These are phyloP conservation scores for Tribolium freemani DNA, from an alignment of 2,888 invertebrate genomes.

Conservation along the genomic window DNA sequence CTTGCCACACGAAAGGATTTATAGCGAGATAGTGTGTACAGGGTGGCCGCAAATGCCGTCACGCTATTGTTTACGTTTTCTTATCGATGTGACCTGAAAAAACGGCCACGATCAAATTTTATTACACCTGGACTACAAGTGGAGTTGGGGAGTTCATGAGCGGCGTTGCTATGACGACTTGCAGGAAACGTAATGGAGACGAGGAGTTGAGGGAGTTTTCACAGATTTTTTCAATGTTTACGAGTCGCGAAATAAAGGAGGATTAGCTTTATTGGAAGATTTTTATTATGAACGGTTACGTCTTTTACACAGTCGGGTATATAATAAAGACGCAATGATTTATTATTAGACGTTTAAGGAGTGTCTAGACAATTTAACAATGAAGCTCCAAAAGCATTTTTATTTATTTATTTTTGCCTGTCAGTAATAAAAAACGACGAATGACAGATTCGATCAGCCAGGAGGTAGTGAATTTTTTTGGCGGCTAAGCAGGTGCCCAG, in stretches of 20 bases:
- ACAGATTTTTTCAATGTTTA: too few species aligned
- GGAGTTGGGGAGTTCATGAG: slow-evolving; percentile 2
- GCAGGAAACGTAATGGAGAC: slow-evolving; percentile 2
- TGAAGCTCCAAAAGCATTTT: neutral
- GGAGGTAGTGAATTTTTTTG: neutral
- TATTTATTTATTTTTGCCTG: neutral
- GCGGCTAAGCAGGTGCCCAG: neutral
- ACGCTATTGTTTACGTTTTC: neutral
- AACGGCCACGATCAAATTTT: neutral
- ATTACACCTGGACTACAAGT: slow-evolving; percentile 6
- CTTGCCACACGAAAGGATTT: slow-evolving; percentile 16
- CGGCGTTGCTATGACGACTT: slow-evolving; percentile 1
- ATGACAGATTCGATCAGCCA: neutral
- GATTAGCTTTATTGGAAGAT: too few species aligned
- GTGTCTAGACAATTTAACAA: neutral
- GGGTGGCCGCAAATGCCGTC: neutral
- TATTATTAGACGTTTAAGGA: neutral
- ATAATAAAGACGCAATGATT: neutral
- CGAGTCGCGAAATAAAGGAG: too few species aligned
- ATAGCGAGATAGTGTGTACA: neutral
- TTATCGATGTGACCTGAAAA: neutral
- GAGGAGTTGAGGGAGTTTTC: neutral
- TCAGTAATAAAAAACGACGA: neutral
- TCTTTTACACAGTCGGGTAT: neutral
- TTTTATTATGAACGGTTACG: neutral